These are phyloP conservation scores for Drosophila acutilabella DNA, from an alignment of 2,888 invertebrate genomes.

Conservation along the genomic window DNA sequence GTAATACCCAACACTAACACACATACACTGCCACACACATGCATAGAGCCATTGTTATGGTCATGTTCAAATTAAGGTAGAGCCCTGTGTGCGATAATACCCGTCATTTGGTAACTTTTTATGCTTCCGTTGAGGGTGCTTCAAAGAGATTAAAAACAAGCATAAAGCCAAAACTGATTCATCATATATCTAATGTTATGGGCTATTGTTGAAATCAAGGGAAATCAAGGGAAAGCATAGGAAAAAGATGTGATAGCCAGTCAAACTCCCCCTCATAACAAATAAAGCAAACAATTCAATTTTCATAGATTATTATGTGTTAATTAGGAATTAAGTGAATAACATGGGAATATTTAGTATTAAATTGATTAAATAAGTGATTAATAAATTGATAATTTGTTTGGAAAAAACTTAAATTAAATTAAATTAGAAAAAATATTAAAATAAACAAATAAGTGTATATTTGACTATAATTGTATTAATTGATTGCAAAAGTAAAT, in stretches of 20 bases:
- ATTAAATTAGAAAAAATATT: no score
- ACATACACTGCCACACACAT: neutral
- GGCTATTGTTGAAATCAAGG: neutral
- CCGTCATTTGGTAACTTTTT: conserved; percentile 23
- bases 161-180: conserved; percentile 10
- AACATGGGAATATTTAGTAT: neutral
- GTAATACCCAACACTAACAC: neutral
- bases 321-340: conserved; percentile 2
- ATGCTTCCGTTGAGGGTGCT: conserved; percentile 20
- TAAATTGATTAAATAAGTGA: no score
- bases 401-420: no score
- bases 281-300: neutral
- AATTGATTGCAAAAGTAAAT: no score
- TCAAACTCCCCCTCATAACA: neutral
- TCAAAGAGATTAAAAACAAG: conserved; percentile 23
- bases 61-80: conserved; percentile 5
- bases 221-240: neutral
- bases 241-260: neutral
- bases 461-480: no score
- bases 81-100: conserved; percentile 18
- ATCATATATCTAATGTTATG: conserved; percentile 1
- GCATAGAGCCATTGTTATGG: neutral
- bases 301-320: conserved; percentile 8
- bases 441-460: no score
- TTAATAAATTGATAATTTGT: no score